Evolutionary conservation across 2,888 invertebrate genomes (phyloP).

Genomic region (Spialia ferax): DNA sequence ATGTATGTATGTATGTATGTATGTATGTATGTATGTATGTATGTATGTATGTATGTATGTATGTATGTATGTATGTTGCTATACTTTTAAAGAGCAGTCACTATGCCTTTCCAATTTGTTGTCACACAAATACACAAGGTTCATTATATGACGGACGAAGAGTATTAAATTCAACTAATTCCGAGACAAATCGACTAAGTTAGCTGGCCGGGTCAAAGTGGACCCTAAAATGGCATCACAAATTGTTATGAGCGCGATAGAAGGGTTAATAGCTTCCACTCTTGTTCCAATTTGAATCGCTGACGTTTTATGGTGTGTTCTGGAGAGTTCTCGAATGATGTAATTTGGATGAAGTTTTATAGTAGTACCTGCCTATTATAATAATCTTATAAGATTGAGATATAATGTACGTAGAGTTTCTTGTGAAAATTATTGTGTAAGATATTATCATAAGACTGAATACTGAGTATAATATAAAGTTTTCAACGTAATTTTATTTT

Average conservation of each 20-base stretch:
- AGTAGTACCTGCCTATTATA: too few species aligned
- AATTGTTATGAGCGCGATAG: slow-evolving; percentile 56
- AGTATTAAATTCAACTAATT: slow-evolving; percentile 36
- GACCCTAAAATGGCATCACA: slow-evolving; percentile 53
- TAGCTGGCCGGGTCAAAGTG: slow-evolving; percentile 32
- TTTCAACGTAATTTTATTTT: too few species aligned
- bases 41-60: too few species aligned
- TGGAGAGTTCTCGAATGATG: slow-evolving; percentile 11
- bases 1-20: neutral
- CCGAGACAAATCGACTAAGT: slow-evolving; percentile 29
- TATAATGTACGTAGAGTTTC: too few species aligned
- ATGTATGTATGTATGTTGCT: too few species aligned
- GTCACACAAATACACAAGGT: slow-evolving; percentile 24
- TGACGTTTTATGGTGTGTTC: slow-evolving; percentile 40
- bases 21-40: too few species aligned
- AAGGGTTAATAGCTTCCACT: slow-evolving; percentile 57
- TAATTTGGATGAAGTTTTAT: slow-evolving; percentile 7
- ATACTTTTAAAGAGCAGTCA: neutral
- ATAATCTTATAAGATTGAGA: too few species aligned
- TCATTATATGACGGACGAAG: slow-evolving; percentile 32
- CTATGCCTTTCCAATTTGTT: neutral
- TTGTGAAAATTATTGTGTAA: too few species aligned
- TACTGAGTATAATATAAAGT: too few species aligned
- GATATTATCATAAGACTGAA: too few species aligned
- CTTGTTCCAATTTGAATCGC: slow-evolving; percentile 55